Percentiles rank a stretch among this genome's conserved stretches.
phyloP scores from a whole-genome alignment of 2,888 invertebrate species.

The Amaurobius ferox region DNA sequence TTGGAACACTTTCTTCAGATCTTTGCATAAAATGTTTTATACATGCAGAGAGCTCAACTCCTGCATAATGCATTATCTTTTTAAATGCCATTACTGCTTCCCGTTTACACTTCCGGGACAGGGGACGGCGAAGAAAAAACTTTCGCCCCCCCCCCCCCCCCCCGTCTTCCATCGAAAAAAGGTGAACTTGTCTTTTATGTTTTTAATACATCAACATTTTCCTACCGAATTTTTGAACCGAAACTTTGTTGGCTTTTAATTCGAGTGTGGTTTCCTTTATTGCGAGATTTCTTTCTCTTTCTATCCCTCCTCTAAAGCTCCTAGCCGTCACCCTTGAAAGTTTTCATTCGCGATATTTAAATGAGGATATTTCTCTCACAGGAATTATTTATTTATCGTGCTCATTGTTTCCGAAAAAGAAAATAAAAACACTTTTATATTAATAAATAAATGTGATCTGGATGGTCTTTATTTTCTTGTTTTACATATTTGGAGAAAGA shows the following conservation, averaged over 20 bases:
- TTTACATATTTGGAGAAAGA: too few relatives aligned
- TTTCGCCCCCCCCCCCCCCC: conserved; percentile 9
- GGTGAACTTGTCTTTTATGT: conserved; percentile 11
- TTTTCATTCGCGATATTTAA: conserved; percentile 34
- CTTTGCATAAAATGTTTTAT: conserved; percentile 70
- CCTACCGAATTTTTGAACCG: neutral
- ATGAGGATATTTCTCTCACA: conserved; percentile 9
- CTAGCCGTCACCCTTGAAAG: neutral
- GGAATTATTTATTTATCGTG: too few relatives aligned
- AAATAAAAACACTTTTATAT: too few relatives aligned
- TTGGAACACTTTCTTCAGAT: conserved; percentile 8
- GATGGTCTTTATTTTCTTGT: too few relatives aligned
- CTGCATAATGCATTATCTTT: conserved; percentile 70
- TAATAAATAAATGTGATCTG: too few relatives aligned
- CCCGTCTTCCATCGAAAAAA: neutral
- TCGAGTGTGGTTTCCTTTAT: conserved; percentile 22
- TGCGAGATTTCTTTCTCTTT: neutral
- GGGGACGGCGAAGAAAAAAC: neutral
- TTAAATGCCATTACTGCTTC: conserved; percentile 68
- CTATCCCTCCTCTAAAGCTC: neutral
- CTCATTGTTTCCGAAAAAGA: too few relatives aligned
- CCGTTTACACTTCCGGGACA: conserved; percentile 48
- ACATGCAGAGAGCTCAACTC: conserved; percentile 34
- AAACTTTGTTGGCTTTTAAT: conserved; percentile 23
- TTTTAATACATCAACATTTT: conserved; percentile 22